Evolutionary conservation across 2,113 vertebrate species (phyloP).

Genomic region (Phylloscopus trochilus): DNA sequence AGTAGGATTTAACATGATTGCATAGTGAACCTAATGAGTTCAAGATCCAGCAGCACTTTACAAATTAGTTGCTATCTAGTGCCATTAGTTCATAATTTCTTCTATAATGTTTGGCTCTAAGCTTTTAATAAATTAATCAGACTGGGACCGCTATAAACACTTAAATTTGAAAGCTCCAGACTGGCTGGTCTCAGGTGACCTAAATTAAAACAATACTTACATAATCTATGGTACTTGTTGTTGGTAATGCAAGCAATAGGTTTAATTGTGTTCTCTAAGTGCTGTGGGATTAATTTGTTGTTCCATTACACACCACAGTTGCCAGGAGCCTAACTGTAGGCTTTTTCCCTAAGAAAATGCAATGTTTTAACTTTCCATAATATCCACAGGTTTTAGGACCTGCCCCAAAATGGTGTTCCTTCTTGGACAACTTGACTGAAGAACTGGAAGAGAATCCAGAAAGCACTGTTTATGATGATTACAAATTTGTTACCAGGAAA

Average conservation of each 20-base stretch:
- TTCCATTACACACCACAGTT: background rate
- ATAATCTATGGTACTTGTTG: background rate
- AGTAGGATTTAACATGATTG: background rate
- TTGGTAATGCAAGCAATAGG: background rate
- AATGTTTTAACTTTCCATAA: background rate
- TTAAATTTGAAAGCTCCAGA: background rate
- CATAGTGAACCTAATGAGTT: background rate
- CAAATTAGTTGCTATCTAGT: background rate
- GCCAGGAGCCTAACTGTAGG: background rate
- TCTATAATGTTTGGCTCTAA: background rate
- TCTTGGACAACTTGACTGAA: conserved; percentile 94
- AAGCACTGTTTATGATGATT: conserved; percentile 95
- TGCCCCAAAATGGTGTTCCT: conserved; percentile 95
- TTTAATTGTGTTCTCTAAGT: background rate
- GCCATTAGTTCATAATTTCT: background rate
- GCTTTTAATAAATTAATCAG: background rate
- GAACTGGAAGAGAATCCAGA: conserved; percentile 97
- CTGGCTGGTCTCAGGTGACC: background rate
- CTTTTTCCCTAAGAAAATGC: background rate
- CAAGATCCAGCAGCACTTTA: background rate
- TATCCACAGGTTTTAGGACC: conserved; percentile 87
- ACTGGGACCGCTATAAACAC: background rate
- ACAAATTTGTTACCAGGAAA: conserved; percentile 95
- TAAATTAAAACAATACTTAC: background rate
- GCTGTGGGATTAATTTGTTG: background rate